Evolutionary conservation across 2,888 invertebrate species (phyloP).

Genomic region (Drosophila robusta): DNA sequence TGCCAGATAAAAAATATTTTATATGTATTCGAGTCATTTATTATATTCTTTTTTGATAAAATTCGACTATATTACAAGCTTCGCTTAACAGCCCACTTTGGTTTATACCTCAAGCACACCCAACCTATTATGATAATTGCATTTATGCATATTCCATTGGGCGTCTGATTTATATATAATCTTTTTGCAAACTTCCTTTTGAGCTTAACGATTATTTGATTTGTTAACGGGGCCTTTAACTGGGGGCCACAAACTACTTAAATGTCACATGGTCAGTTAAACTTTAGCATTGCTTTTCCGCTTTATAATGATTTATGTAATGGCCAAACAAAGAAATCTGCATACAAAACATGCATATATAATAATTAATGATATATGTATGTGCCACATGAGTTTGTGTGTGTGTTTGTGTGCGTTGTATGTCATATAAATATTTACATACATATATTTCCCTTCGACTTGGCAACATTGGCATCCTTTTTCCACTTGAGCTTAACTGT

Average conservation of each 20-base stretch:
- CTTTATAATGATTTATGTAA: constrained; percentile 56
- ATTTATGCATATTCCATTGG: constrained; percentile 48
- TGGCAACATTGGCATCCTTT: constrained; percentile 46
- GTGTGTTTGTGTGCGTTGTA: background rate
- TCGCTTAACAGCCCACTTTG: background rate
- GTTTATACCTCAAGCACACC: background rate
- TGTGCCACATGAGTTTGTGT: background rate
- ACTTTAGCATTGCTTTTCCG: constrained; percentile 75
- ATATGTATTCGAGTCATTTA: background rate
- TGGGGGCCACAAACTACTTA: constrained; percentile 58
- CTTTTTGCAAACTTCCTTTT: constrained; percentile 32
- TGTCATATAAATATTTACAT: constrained; percentile 21
- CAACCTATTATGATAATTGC: constrained; percentile 19
- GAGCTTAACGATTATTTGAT: constrained; percentile 59
- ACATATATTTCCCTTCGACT: constrained; percentile 41
- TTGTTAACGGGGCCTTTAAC: constrained; percentile 33
- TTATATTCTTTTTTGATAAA: background rate
- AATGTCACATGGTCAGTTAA: constrained; percentile 77
- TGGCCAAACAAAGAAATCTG: constrained; percentile 70
- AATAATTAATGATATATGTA: constrained; percentile 68
- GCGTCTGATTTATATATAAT: constrained; percentile 45
- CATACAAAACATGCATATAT: constrained; percentile 49
- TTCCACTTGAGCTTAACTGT: constrained; percentile 63
- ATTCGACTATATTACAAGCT: background rate
- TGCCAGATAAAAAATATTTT: too few relatives aligned